Evolutionary conservation across 2,113 vertebrate genomes (phyloP), one percentile per base, ranked within the genome.

Genomic region (Chamaea fasciata): DNA sequence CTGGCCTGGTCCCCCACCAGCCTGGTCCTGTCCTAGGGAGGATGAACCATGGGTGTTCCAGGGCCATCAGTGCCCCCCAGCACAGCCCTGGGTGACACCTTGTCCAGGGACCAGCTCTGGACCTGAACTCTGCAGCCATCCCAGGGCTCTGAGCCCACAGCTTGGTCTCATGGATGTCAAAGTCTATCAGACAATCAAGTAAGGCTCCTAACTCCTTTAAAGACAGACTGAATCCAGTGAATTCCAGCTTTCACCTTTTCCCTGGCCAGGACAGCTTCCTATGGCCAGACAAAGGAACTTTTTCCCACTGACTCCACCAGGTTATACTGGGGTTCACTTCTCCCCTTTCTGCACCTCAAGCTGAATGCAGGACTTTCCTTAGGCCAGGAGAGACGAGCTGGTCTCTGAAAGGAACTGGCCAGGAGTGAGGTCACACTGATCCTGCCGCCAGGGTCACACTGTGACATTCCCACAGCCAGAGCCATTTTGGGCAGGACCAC

Each of bases 401-500:
- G 35, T 21, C 44, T 50, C 52, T 67, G 83, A 17, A 30, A 50
- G 62, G 52, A 85, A 0, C 35, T 20, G 11, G 18, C 20, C 62
- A 68, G 62, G 52, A 42, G 53, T 31, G 21, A 35, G 31, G 5
- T 27, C 6, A 17, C 71, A 27, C 52, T 30, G 5, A 6, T 20
- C 57, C 76, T 76, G 79, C 63, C 57, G 39, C 30, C 33, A 13
- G 41, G 4, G 2, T 9, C 41, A 3, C 3, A 2, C 35, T 20
- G 27, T 7, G 50, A 16, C 1, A 0, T 62, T 50, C 31, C 47
- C 46, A 8, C 2, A 2, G 79, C 55, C 79, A 71, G 47, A 13
- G 15, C 57, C 9, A 5, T 13, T 12, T 2, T 0, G 1, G 28
- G 62, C 33, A 59, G 47, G 17, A n/a, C 63, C 7, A 0, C 14